Evolutionary conservation across 2,888 invertebrate species (phyloP), one percentile per base, ranked within the genome.

Genomic region (Conus canariensis): DNA sequence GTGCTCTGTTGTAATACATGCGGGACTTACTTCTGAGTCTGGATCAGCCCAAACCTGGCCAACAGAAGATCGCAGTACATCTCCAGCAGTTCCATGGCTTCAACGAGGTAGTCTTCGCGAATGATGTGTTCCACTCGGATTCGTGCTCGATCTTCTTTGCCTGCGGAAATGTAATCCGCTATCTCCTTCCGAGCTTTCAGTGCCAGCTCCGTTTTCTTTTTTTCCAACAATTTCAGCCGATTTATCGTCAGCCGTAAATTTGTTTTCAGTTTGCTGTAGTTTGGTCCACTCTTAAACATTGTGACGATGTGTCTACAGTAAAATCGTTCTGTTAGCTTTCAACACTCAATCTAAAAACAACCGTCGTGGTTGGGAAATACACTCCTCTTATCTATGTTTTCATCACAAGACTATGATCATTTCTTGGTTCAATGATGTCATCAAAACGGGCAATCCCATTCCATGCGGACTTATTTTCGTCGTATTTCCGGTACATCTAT

Each of bases 51-150:
- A 97, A 99, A 99, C 94, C 99, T 97, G 0, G 99, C 99, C 89
- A 99, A 96, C 85, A 99, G 96, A 89, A 99, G 97, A 97, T 99
- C 99, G 97, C 99, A 99, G 96, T 99, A 99, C 99, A 99, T 99
- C 97, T 99, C 99, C 0, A 99, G 97, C 91, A 99, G 97, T 97
- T 99, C 99, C 98, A 99, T 99, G 1, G 99, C 99, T 97, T 99
- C 99, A 5, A 99, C 99, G 97, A 99, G 97, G 96, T 99, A 99
- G 97, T 99, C 99, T 97, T 99, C 99, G 85, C 99, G 97, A 94
- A 99, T 99, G 91, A 99, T 99, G 95, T 99, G 98, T 96, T 99
- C 99, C 16, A 99, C 99, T 60, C 99, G 97, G 93, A 99, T 99
- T 96, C 98, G 98, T 0, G 99, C 99, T 93, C 97, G 94, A 92